These are phyloP conservation scores for Bicyclus anynana DNA, from an alignment of 1,140 invertebrate genomes.

Conservation along the genomic window DNA sequence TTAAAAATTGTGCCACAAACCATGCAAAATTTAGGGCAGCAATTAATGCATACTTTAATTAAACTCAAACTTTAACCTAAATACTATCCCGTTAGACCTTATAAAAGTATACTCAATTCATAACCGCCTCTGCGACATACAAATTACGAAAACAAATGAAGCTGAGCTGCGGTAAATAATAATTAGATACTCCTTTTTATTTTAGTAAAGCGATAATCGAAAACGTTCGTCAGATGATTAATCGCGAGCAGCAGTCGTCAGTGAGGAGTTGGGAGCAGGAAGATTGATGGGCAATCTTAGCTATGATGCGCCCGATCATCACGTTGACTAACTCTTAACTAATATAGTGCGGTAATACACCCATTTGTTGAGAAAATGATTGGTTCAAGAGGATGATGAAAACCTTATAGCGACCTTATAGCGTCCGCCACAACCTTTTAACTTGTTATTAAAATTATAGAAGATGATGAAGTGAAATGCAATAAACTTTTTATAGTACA, in stretches of 20 bases:
- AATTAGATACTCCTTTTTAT: conserved; percentile 9
- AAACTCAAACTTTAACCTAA: no score
- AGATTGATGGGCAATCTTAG: conserved; percentile 6
- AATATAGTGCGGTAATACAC: neutral
- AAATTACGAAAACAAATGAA: conserved; percentile 12
- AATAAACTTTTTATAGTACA: no score
- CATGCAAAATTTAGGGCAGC: no score
- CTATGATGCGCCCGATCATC: conserved; percentile 5
- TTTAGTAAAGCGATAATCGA: conserved; percentile 9
- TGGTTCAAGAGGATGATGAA: neutral
- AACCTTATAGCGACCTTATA: neutral
- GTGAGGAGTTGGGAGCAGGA: neutral
- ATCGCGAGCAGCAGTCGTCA: conserved; percentile 6
- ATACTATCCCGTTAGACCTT: neutral
- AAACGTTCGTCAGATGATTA: conserved; percentile 8
- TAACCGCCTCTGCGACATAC: neutral
- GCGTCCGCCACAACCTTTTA: neutral
- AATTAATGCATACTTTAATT: no score
- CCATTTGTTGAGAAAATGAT: neutral
- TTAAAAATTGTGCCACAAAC: no score
- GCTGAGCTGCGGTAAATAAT: conserved; percentile 4
- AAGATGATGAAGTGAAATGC: no score
- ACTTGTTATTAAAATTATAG: no score
- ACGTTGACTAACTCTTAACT: neutral
- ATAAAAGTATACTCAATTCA: neutral